Base-by-base conservation (phyloP, 2,797 vertebrate genomes). In the Lagorchestes hirsutus region DNA sequence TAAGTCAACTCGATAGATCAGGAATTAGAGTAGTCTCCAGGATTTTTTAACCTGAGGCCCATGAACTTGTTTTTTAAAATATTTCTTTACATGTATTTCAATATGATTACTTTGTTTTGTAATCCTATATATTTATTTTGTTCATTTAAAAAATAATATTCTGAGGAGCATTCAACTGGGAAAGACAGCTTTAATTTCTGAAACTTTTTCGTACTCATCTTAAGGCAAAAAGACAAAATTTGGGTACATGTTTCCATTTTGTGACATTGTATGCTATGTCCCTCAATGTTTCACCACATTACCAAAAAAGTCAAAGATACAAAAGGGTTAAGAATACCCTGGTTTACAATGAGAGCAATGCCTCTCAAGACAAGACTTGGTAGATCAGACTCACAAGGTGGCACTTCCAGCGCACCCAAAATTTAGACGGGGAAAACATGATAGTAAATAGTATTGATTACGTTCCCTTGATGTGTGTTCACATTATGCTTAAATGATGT, bases 1-100 rank as follows among this genome's bases (percentile, higher is more conserved):
- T 91, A 93, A 93, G 54, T 94, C 22, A 56, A 22, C 93, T 97
- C 55, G 87, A 24, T 52, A 93, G 92, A 46, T n/a, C 82, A 91
- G 46, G 90, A 91, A 34, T 27, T 16, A 90, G 55, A 90, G 46
- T 55, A 50, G 93, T 55, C 46, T 40, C n/a, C 56, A 90, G 92
- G 82, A n/a, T 95, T 87, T 50, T 50, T 87, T 27, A 82, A 87
- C 31, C 74, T 27, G 24, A 22, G 74, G 40, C 2, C 2, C 40
- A 50, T 28, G 24, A 50, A 46, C 40, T 87, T 27, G 40, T 46
- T 87, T 87, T 50, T 9, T 1, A 50, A 22, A 87, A 50, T 87
- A 46, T 27, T 87, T 87, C 50, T 22, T 50, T 22, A 46, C 12
- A 1, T 90, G 4, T 24, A 40, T 56, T 14, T 57, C 54, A 90